phyloP scores from a whole-genome alignment of 2,888 invertebrate genomes.

The Rhagium mordax region DNA sequence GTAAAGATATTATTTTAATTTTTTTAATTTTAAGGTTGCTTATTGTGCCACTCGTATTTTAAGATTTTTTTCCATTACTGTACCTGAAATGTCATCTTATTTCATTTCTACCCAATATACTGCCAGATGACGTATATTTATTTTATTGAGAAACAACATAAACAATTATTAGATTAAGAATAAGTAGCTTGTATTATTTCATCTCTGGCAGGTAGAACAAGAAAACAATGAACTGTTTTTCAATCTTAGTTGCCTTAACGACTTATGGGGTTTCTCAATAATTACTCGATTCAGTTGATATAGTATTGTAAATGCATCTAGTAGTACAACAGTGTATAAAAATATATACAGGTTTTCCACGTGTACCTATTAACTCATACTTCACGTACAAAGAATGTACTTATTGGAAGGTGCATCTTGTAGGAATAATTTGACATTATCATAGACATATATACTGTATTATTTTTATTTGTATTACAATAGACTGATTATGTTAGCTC shows the following conservation, averaged over 20 bases:
- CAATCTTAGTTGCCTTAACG: no score
- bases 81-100: conserved; percentile 58
- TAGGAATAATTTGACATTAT: conserved; percentile 36
- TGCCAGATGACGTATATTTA: neutral
- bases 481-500: conserved; percentile 65
- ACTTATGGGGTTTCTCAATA: no score
- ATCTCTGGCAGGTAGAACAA: no score
- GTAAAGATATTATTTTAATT: conserved; percentile 57
- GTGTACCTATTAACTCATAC: neutral
- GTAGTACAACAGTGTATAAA: neutral
- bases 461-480: conserved; percentile 51
- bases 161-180: no score
- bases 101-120: conserved; percentile 28
- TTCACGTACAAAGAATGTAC: conserved; percentile 11
- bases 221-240: no score
- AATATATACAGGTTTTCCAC: neutral
- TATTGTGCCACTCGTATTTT: conserved; percentile 58
- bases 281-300: neutral
- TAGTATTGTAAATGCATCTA: neutral
- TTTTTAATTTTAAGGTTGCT: conserved; percentile 57
- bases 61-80: conserved; percentile 52
- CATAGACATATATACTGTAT: conserved; percentile 43
- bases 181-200: no score
- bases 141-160: no score
- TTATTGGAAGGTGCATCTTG: neutral